A percentile compares a stretch with the other conserved stretches of the same genome.
Conservation (phyloP, 2,113 vertebrate species). For the Himantopus leucocephalus region DNA sequence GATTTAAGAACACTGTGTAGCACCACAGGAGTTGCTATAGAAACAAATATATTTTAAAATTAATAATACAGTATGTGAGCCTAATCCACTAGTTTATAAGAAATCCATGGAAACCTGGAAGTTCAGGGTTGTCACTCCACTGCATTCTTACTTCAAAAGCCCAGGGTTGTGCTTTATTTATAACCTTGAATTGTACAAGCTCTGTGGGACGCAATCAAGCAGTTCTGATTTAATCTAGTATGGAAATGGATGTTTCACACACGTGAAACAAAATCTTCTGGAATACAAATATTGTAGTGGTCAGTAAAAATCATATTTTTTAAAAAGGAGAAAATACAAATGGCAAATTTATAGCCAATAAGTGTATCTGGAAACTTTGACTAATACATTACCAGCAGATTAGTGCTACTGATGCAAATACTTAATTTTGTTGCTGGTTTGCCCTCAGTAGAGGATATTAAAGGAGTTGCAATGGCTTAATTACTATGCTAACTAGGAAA, state of each 20-base stretch:
- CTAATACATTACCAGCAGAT: neutral
- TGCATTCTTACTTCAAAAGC: neutral
- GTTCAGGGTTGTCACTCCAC: neutral
- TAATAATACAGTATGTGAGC: neutral
- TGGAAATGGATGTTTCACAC: neutral
- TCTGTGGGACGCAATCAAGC: neutral
- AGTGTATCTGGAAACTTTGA: neutral
- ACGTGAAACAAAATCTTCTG: neutral
- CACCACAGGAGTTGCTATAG: constrained; percentile 23
- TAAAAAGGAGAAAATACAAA: neutral
- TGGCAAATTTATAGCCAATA: neutral
- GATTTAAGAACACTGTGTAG: neutral
- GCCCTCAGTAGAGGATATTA: neutral
- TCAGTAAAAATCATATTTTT: neutral
- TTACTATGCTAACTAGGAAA: neutral
- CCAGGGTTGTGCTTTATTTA: neutral
- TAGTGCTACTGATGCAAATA: neutral
- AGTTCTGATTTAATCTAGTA: neutral
- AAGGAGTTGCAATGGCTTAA: neutral
- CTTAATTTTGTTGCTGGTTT: neutral
- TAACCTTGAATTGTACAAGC: neutral
- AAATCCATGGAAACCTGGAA: neutral
- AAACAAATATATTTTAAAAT: constrained; percentile 20
- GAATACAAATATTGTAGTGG: neutral
- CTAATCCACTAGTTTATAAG: neutral